A percentile compares a stretch with the other conserved stretches of the same genome.
Conservation (phyloP, 2,113 vertebrate genomes). For the Drymodes brunneopygia region DNA sequence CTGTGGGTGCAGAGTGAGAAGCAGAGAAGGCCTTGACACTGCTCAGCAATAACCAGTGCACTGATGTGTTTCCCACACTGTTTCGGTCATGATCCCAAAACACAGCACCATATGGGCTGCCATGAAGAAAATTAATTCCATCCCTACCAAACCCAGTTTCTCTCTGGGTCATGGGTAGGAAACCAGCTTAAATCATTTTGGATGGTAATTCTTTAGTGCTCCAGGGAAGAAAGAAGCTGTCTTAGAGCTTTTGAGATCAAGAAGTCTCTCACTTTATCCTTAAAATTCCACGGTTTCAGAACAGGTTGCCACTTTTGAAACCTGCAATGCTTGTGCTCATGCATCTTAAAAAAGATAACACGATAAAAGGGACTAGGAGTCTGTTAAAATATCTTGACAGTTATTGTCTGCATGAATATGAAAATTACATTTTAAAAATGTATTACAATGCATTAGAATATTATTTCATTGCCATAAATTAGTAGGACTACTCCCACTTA, state of each 20-base stretch:
- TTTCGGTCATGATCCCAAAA: neutral
- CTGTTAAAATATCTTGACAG: conserved; percentile 35
- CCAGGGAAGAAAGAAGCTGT: neutral
- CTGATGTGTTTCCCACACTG: neutral
- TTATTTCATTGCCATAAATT: conserved; percentile 41
- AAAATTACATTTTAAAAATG: conserved; percentile 30
- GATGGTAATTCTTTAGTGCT: neutral
- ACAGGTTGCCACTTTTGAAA: neutral
- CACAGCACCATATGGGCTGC: neutral
- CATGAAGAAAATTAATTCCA: neutral
- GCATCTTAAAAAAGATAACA: neutral
- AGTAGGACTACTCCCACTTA: neutral
- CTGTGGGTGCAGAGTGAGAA: neutral
- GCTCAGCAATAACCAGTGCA: neutral
- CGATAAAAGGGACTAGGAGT: neutral
- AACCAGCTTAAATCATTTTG: neutral
- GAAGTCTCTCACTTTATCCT: neutral
- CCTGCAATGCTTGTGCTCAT: neutral
- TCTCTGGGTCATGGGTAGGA: neutral
- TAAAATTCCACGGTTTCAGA: neutral
- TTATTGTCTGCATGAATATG: conserved; percentile 10
- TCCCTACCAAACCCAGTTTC: neutral
- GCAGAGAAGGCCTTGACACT: neutral
- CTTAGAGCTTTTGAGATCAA: neutral
- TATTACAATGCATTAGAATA: conserved; percentile 20